A percentile compares a stretch with the other conserved stretches of the same genome.
phyloP scores from a whole-genome alignment of 1,140 invertebrate species.

The Ridgeia piscesae region DNA sequence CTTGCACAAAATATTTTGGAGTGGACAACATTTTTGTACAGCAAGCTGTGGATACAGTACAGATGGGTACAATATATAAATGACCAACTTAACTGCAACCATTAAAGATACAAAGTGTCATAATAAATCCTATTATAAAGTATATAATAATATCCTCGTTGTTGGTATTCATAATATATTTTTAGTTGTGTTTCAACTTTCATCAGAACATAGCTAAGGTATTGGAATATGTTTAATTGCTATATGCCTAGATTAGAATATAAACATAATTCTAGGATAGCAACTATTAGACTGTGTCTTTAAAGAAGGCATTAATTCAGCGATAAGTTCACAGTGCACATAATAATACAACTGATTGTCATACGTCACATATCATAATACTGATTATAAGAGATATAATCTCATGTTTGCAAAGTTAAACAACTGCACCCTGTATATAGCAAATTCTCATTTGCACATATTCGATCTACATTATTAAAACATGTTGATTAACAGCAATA shows the following conservation, averaged over 20 bases:
- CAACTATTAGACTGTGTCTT: background rate
- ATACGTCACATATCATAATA: background rate
- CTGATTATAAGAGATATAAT: background rate
- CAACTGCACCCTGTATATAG: conserved; percentile 5
- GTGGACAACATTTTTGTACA: background rate
- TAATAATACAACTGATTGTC: background rate
- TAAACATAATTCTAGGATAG: background rate
- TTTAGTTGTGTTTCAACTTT: too few relatives aligned
- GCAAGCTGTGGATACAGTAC: background rate
- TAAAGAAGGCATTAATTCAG: background rate
- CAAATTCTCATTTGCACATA: background rate
- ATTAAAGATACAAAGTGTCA: background rate
- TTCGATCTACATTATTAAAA: background rate
- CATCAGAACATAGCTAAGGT: too few relatives aligned
- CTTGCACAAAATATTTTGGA: too few relatives aligned
- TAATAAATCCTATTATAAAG: background rate
- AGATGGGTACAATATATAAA: background rate
- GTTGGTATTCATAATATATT: too few relatives aligned
- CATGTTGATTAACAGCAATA: background rate
- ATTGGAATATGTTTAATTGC: too few relatives aligned
- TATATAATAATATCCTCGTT: too few relatives aligned
- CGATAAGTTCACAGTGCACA: background rate
- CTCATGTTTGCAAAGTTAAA: too few relatives aligned
- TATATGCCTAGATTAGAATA: background rate
- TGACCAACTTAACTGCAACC: background rate